Base-by-base conservation (phyloP, 2,797 vertebrate genomes). In the Platyrinchus mystaceus region DNA sequence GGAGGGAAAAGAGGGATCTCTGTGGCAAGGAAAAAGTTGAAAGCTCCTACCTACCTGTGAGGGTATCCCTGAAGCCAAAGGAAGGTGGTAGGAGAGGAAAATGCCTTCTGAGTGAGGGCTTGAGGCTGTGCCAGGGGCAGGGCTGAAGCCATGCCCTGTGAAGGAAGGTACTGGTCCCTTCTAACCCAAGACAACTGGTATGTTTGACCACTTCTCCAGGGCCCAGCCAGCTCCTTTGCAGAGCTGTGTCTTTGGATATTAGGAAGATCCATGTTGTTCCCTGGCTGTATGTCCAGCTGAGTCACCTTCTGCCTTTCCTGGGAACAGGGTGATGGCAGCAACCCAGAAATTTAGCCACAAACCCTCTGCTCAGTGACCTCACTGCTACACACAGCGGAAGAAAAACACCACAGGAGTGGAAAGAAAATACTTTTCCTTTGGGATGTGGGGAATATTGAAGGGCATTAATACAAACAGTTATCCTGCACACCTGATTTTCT, bases 341-440 rank as follows among this genome's bases (percentile, higher is more conserved):
- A n/a, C 58, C 90, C 89, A 92, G 58, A 2, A 4, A 18, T 58
- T 66, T 69, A 85, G 58, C 74, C 75, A 71, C 69, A 62, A 95
- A 93, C 39, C 73, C 39, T 86, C 92, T 60, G 82, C 71, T 89
- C 6, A 0, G 60, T 92, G 75, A 92, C 52, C 81, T 95, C 87
- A 22, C 36, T 70, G 55, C 50, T 87, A 71, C 70, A 66, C 36
- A 27, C 7, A 37, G 73, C 3, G 52, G 47, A 89, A 90, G 70
- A 52, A 89, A 95, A 94, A 53, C 34, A 60, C 62, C 43, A 6
- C 55, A 79, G 34, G 56, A 93, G 30, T 1, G 4, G 84, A 84
- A 84, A 80, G 70, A 77, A 94, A 92, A 55, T 22, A 34, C 52
- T 79, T 89, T 41, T 87, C 17, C 28, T 78, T 63, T 69, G 43